Conservation (phyloP, 53 echinoderm and acorn worm genomes). For the Paracentrotus lividus region DNA sequence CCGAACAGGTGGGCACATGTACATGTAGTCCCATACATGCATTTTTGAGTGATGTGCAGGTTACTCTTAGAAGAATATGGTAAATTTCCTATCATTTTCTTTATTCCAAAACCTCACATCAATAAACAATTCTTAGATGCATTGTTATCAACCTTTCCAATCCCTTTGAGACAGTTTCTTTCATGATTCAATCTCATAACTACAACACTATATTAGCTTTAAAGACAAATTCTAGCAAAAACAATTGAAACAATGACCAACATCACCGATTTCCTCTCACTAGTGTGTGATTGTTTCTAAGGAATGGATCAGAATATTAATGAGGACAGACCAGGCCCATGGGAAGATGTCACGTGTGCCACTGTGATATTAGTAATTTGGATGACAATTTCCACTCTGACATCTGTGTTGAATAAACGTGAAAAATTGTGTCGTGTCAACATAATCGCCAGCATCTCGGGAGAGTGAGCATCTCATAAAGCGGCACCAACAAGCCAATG, state of each 20-base stretch:
- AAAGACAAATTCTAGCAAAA: no score
- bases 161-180: no score
- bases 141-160: no score
- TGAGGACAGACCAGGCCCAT: neutral
- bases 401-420: conserved; percentile 44
- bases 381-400: conserved; percentile 40
- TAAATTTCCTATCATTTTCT: no score
- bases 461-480: conserved; percentile 32
- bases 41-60: no score
- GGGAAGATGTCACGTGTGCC: neutral
- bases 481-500: neutral
- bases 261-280: neutral
- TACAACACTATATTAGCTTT: no score
- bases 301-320: neutral
- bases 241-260: neutral
- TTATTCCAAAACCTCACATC: no score
- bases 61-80: no score
- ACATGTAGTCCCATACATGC: no score
- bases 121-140: no score
- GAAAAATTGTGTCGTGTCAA: conserved; percentile 58
- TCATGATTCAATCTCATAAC: no score
- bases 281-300: neutral
- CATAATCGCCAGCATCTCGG: neutral
- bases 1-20: no score
- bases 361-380: neutral